Evolutionary conservation across 2,797 vertebrate genomes (phyloP), one percentile per base, ranked within the genome.

Genomic region (Cossypha caffra): DNA sequence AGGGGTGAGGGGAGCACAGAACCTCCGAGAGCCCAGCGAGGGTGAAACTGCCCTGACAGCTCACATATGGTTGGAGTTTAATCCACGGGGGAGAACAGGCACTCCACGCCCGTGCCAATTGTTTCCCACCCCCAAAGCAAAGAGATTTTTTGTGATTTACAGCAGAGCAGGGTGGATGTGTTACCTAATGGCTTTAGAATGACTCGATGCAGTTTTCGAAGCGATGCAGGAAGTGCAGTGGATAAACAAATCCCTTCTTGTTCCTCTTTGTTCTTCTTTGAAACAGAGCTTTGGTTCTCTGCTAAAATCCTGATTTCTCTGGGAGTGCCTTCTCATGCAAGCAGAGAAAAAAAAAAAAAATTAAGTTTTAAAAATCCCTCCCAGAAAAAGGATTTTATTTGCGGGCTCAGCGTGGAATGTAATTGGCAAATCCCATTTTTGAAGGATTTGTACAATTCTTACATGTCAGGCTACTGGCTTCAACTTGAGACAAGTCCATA

Each of bases 141-240:
- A 51, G 68, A 45, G 57, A 57, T 88, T 69, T 66, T 66, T 28
- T 47, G 43, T 83, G 90, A 93, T 96, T 95, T 93, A 35, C 83
- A 76, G 93, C 92, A 88, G 88, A 54, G 4, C 72, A 47, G 86
- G 42, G 58, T 84, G 71, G 54, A 38, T 40, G 45, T 85, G 57
- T 92, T 93, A 93, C 92, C 84, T 89, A 86, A 86, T 86, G 59
- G 74, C 48, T 73, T 92, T 52, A 91, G 57, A 79, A 83, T 89
- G 87, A 80, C 59, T 85, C 25, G 40, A 23, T 77, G 31, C 13
- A 4, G 58, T 79, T 93, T 57, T 64, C 23, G 9, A 11, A 48
- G 94, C 47, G 7, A 5, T 28, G 82, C 54, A 55, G 86, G 88
- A 90, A 52, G 71, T 7, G 24, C 12, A 54, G 74, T 10, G 88